Evolutionary conservation across 2,888 invertebrate species (phyloP).

Genomic region (Lasioglossum marginatum): DNA sequence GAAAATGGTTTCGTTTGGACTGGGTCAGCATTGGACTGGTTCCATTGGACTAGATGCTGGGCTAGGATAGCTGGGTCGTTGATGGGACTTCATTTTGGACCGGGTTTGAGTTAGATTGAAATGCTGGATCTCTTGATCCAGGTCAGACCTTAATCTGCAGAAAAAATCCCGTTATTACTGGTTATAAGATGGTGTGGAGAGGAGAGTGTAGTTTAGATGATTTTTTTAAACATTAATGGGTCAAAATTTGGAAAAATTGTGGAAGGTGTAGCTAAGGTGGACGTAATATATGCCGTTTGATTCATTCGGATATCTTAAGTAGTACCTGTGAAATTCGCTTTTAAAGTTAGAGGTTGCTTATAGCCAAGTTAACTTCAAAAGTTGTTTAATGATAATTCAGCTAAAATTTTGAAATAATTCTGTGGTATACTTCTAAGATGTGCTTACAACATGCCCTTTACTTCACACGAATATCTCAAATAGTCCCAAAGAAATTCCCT

Average conservation of each 20-base stretch:
- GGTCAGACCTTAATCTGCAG: neutral
- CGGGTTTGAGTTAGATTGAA: neutral
- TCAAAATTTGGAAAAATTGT: neutral
- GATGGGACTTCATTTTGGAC: neutral
- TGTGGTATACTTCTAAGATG: neutral
- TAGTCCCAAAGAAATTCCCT: neutral
- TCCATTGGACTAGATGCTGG: neutral
- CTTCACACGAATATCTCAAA: neutral
- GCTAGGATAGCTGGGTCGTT: neutral
- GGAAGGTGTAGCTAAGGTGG: neutral
- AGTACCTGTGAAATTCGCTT: neutral
- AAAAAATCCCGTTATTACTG: neutral
- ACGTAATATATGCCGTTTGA: neutral
- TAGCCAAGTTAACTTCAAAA: too few species aligned
- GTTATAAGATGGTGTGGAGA: neutral
- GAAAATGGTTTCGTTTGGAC: neutral
- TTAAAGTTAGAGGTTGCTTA: neutral
- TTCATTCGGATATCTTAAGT: neutral
- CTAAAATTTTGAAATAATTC: neutral
- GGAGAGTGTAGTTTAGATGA: neutral
- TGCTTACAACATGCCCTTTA: neutral
- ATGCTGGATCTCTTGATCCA: neutral
- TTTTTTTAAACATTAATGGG: neutral
- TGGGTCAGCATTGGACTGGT: neutral
- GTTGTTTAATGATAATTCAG: too few species aligned